Conservation (phyloP, 2,797 vertebrate species). For the Phyllotis vaccarum region DNA sequence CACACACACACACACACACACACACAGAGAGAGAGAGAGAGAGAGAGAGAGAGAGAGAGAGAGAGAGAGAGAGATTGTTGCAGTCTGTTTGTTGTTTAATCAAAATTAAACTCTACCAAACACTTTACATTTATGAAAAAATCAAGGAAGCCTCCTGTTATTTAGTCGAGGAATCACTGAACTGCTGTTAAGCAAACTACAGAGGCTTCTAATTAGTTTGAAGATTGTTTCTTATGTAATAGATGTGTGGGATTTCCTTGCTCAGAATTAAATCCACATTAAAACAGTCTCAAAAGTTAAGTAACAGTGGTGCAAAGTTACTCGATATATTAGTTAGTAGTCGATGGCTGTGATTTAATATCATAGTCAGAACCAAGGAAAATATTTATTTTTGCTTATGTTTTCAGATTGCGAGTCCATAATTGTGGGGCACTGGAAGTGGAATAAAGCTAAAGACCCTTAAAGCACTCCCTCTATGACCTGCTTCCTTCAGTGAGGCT, state of each 20-base stretch:
- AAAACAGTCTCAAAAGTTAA: constrained; percentile 21
- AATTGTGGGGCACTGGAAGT: neutral
- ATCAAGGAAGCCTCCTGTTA: neutral
- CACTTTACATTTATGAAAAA: neutral
- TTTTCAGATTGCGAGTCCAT: neutral
- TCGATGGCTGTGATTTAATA: too few species aligned
- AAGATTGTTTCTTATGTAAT: neutral
- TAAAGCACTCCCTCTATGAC: too few species aligned
- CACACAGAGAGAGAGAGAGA: too few species aligned
- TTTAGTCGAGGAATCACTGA: neutral
- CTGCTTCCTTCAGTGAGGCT: neutral
- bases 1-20: too few species aligned
- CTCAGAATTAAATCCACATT: neutral
- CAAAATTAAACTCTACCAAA: neutral
- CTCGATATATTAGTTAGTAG: neutral
- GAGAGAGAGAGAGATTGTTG: too few species aligned
- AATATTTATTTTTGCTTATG: neutral
- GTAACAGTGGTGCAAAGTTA: neutral
- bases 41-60: too few species aligned
- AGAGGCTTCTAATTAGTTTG: neutral
- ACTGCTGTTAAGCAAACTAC: neutral
- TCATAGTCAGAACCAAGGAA: neutral
- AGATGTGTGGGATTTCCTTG: neutral
- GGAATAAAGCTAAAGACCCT: neutral
- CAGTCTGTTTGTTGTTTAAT: neutral